Percentiles rank a stretch among this genome's conserved stretches.
These are phyloP conservation scores for Eumeta japonica DNA, from an alignment of 1,140 invertebrate species.

Conservation along the genomic window DNA sequence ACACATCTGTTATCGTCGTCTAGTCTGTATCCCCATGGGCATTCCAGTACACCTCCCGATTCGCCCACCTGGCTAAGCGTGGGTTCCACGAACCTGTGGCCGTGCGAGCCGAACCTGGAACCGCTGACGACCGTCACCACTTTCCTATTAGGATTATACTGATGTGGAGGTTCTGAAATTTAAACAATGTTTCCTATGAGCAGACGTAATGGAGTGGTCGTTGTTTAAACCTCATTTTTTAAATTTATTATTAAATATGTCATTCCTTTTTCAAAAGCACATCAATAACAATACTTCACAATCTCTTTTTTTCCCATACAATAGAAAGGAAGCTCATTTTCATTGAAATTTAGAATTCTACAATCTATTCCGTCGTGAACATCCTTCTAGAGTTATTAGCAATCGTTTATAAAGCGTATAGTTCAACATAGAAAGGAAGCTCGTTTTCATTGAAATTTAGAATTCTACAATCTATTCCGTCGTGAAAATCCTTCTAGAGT, in stretches of 20 bases:
- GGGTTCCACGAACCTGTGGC: slow-evolving; percentile 18
- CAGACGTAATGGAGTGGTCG: neutral
- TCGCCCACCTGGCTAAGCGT: slow-evolving; percentile 21
- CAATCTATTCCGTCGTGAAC: too few relatives aligned
- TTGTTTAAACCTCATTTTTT: neutral
- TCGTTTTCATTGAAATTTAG: too few relatives aligned
- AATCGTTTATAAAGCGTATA: too few relatives aligned
- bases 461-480: too few relatives aligned
- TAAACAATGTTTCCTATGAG: neutral
- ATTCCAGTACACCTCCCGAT: slow-evolving; percentile 21
- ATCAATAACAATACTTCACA: too few relatives aligned
- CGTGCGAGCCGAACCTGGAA: slow-evolving; percentile 8
- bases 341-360: too few relatives aligned
- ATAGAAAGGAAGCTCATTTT: too few relatives aligned
- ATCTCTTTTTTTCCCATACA: too few relatives aligned
- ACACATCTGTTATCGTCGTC: slow-evolving; percentile 43
- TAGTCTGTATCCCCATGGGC: slow-evolving; percentile 47
- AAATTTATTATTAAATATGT: neutral
- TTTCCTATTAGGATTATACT: slow-evolving; percentile 1
- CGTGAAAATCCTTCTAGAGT: too few relatives aligned
- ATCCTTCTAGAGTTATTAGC: too few relatives aligned
- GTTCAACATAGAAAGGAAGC: too few relatives aligned
- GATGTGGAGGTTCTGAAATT: neutral
- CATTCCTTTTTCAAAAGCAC: too few relatives aligned
- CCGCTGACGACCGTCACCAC: slow-evolving; percentile 2